A percentile compares a stretch with the other conserved stretches of the same genome.
These are phyloP conservation scores for Pelvicachromis taeniatus DNA, from an alignment of 2,113 vertebrate genomes.

Conservation along the genomic window DNA sequence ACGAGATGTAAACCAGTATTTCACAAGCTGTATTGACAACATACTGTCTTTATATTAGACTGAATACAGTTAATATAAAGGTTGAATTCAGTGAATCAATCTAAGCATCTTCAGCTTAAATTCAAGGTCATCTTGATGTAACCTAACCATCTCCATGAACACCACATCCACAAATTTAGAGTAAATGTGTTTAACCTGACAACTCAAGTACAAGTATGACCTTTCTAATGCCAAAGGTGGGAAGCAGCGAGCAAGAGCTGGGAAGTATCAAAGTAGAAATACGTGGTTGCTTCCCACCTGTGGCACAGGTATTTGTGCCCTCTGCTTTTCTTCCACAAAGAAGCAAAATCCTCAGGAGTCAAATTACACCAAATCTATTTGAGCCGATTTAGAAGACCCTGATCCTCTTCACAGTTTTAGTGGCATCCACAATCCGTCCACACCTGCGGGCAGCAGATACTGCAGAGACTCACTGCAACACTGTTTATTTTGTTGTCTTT, in stretches of 20 bases:
- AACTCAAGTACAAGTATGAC: not conserved
- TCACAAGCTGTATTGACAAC: not conserved
- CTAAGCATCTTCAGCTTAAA: not conserved
- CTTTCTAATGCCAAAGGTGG: not conserved
- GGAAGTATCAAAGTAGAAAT: not conserved
- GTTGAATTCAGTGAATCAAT: not conserved
- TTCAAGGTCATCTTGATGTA: not conserved
- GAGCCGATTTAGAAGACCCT: not conserved
- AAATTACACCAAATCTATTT: not conserved
- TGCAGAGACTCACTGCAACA: not conserved
- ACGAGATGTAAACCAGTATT: not conserved
- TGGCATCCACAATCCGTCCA: not conserved
- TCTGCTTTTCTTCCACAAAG: not conserved
- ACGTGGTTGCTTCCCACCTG: not conserved
- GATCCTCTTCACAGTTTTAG: not conserved
- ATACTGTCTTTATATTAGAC: not conserved
- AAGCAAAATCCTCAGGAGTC: not conserved
- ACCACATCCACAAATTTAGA: no score
- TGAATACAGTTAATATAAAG: not conserved
- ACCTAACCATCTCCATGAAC: not conserved
- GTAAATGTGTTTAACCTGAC: no score
- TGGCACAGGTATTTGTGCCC: not conserved
- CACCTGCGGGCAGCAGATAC: not conserved
- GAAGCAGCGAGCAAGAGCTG: not conserved
- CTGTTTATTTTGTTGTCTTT: not conserved